Percentiles rank a stretch among this genome's conserved stretches.
Evolutionary conservation across 2,113 vertebrate genomes (phyloP).

Genomic region (Pluvialis apricaria): DNA sequence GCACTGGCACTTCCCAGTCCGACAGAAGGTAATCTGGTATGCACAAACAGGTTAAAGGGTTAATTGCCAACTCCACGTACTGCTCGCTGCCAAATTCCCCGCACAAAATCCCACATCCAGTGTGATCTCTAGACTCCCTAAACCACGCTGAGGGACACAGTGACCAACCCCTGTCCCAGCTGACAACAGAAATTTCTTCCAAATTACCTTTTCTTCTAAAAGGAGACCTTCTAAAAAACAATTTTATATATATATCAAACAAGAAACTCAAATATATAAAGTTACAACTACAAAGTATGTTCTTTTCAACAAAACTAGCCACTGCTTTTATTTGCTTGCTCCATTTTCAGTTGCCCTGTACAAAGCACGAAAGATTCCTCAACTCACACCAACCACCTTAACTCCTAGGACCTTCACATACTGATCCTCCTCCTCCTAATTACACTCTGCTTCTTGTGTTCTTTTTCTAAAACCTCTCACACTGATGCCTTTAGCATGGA

Average conservation of each 20-base stretch:
- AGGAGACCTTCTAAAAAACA: not conserved
- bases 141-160: fast-evolving
- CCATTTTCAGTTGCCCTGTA: not conserved
- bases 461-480: not conserved
- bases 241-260: not conserved
- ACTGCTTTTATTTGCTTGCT: not conserved
- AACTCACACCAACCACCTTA: too few relatives aligned
- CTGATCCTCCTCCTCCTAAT: not conserved
- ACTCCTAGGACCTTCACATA: not conserved
- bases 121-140: not conserved
- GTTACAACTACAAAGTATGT: not conserved
- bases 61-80: not conserved
- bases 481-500: fast-evolving
- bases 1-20: not conserved
- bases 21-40: fast-evolving
- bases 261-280: not conserved
- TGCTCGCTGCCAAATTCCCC: not conserved
- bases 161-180: not conserved
- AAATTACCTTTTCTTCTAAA: not conserved
- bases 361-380: too few relatives aligned
- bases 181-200: not conserved
- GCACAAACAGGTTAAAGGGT: not conserved
- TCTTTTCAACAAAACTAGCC: not conserved
- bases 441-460: not conserved
- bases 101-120: fast-evolving